phyloP scores from a whole-genome alignment of 2,113 vertebrate genomes.

The Piprites chloris region DNA sequence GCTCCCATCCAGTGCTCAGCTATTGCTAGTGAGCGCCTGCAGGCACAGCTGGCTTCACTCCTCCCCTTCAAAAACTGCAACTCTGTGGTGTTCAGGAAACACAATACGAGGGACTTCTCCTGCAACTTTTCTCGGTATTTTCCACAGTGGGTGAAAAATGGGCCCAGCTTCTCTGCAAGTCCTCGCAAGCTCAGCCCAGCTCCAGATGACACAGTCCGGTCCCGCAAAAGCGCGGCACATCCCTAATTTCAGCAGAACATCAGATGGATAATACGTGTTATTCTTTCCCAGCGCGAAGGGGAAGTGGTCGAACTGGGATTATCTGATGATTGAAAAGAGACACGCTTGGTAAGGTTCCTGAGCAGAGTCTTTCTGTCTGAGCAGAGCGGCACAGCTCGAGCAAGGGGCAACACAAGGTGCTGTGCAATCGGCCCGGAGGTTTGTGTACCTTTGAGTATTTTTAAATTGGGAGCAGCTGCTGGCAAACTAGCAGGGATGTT shows the following conservation, averaged over 20 bases:
- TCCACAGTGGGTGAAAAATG: background rate
- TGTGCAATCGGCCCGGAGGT: background rate
- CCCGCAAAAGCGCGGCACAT: background rate
- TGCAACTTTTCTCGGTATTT: background rate
- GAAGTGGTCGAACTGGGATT: background rate
- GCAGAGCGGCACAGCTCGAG: background rate
- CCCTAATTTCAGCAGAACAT: background rate
- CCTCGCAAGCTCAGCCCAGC: background rate
- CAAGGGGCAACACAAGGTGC: background rate
- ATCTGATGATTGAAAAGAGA: background rate
- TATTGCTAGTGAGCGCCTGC: background rate
- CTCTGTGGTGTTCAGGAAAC: background rate
- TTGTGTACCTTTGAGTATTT: conserved; percentile 22
- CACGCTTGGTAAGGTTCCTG: background rate
- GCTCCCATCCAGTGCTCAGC: background rate
- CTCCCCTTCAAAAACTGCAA: background rate
- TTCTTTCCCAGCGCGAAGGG: conserved; percentile 17
- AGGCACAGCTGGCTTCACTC: background rate
- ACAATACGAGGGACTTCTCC: background rate
- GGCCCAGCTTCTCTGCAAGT: background rate
- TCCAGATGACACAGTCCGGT: background rate
- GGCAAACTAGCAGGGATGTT: conserved; percentile 15
- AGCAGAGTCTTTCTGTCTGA: background rate
- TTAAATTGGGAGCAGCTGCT: conserved; percentile 37
- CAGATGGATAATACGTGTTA: background rate